These are phyloP conservation scores for Himalopsyche anomala DNA, from an alignment of 2,888 invertebrate species.

Conservation along the genomic window DNA sequence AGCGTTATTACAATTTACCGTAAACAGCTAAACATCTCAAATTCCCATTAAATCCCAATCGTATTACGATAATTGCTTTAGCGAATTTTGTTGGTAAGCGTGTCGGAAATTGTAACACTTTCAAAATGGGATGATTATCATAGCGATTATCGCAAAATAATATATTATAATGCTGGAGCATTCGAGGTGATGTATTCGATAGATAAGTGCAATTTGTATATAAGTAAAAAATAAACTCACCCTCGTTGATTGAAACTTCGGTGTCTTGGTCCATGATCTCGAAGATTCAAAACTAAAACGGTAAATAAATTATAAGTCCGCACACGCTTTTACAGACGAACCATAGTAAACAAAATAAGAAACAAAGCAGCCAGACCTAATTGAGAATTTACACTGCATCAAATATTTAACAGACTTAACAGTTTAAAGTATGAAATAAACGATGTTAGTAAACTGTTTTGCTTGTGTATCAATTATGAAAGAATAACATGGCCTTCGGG, in stretches of 20 bases:
- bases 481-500: constrained; percentile 47
- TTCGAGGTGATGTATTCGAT: neutral
- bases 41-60: too few species aligned
- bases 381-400: neutral
- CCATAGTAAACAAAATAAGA: neutral
- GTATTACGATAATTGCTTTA: too few species aligned
- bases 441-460: neutral
- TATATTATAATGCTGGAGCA: neutral
- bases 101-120: constrained; percentile 22
- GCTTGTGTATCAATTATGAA: neutral
- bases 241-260: constrained; percentile 43
- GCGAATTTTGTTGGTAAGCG: constrained; percentile 1
- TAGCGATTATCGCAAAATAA: neutral
- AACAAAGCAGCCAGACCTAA: neutral
- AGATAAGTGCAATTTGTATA: neutral
- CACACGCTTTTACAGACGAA: constrained; percentile 5
- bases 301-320: constrained; percentile 39
- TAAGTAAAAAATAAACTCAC: constrained; percentile 32
- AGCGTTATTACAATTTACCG: too few species aligned
- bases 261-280: constrained; percentile 48
- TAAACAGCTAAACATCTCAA: too few species aligned
- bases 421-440: neutral
- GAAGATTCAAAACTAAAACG: constrained; percentile 49
- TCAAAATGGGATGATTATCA: neutral
- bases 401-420: neutral